phyloP scores from a whole-genome alignment of 2,797 vertebrate species.

The Rhabdomys pumilio region DNA sequence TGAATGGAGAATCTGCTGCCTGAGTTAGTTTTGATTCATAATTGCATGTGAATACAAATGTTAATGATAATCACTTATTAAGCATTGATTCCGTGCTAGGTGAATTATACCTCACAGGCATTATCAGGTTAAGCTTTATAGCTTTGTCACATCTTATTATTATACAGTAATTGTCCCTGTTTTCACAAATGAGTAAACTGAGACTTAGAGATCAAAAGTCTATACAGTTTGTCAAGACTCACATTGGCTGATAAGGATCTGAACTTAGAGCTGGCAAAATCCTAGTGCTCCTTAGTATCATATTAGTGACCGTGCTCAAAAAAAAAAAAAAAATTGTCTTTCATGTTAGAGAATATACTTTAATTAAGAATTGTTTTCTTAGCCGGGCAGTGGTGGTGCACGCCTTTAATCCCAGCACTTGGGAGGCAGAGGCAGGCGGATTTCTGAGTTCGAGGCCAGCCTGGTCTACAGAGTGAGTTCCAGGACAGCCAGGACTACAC shows the following conservation, averaged over 20 bases:
- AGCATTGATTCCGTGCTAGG: background rate
- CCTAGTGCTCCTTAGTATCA: background rate
- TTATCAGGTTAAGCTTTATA: background rate
- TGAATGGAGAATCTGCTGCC: background rate
- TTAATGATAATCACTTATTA: background rate
- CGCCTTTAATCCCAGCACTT: too few relatives aligned
- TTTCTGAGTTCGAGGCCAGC: too few relatives aligned
- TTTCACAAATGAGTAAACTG: background rate
- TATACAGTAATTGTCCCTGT: background rate
- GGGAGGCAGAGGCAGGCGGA: too few relatives aligned
- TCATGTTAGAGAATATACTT: background rate
- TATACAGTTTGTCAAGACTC: background rate
- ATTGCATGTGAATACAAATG: background rate
- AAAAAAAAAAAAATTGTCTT: background rate
- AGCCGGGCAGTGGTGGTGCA: too few relatives aligned
- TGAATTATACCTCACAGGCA: background rate
- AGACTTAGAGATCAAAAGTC: background rate
- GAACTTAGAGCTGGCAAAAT: background rate
- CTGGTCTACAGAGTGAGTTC: too few relatives aligned
- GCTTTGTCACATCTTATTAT: background rate
- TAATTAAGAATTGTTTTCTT: background rate
- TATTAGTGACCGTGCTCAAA: background rate
- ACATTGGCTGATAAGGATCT: background rate
- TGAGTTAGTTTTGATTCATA: background rate
- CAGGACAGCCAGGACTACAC: too few relatives aligned